Conservation (phyloP, 1,140 invertebrate genomes). For the Drosophila hydei region DNA sequence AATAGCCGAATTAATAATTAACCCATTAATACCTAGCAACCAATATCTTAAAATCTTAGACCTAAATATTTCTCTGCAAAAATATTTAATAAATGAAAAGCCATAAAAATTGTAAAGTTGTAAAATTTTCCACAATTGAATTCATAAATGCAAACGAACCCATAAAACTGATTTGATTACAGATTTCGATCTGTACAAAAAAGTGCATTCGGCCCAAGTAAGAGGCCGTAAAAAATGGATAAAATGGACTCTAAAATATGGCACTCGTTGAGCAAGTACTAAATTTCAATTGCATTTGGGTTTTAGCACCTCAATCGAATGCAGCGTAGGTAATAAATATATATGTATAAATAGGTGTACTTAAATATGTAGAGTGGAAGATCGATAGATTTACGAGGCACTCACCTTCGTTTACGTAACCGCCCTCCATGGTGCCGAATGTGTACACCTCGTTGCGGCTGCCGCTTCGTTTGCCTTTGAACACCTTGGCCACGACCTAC, state of each 20-base stretch:
- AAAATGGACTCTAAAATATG: slow-evolving; percentile 2
- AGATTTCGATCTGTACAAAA: background rate
- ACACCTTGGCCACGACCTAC: slow-evolving; percentile 77
- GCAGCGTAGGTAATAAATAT: background rate
- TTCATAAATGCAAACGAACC: background rate
- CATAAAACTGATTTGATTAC: background rate
- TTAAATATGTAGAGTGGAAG: background rate
- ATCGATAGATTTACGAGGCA: slow-evolving; percentile 30
- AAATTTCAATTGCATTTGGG: background rate
- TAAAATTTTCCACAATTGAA: background rate
- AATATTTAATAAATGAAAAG: background rate
- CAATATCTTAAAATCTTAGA: too few relatives aligned
- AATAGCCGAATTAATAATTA: too few relatives aligned
- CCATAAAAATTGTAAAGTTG: background rate
- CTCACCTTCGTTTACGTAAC: slow-evolving; percentile 83
- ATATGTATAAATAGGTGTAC: background rate
- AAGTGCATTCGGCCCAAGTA: background rate
- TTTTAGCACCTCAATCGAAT: slow-evolving; percentile 4
- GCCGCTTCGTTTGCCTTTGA: slow-evolving; percentile 51
- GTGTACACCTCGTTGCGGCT: slow-evolving; percentile 81
- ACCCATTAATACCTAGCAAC: too few relatives aligned
- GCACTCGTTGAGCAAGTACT: slow-evolving; percentile 25
- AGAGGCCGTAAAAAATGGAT: background rate
- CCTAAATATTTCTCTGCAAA: too few relatives aligned
- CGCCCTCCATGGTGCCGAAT: slow-evolving; percentile 83